Conservation (phyloP, 2,797 vertebrate species). For the Eremophila alpestris region DNA sequence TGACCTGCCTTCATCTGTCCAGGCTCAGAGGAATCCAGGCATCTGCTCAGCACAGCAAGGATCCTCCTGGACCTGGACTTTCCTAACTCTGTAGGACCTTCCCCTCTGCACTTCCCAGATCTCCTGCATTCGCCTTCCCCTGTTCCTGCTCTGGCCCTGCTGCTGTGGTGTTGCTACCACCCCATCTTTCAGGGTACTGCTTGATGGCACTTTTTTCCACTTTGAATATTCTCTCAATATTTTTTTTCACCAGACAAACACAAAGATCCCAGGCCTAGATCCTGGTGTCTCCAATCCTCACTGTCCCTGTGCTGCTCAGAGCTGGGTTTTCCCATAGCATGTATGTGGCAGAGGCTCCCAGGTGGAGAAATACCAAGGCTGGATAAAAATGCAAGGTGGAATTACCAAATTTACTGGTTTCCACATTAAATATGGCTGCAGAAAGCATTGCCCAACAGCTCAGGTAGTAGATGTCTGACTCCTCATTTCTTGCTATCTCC, state of each 20-base stretch:
- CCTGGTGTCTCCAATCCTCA: not conserved
- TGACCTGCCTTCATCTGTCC: not conserved
- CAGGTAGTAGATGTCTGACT: not conserved
- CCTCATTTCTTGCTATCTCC: not conserved
- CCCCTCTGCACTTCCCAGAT: not conserved
- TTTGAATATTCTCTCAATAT: not conserved
- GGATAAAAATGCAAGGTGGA: not conserved
- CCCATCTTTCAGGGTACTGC: not conserved
- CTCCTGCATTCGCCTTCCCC: not conserved
- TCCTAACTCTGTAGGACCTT: not conserved
- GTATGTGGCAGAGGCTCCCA: not conserved
- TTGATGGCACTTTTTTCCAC: not conserved
- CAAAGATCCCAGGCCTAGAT: not conserved
- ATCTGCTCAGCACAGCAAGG: not conserved
- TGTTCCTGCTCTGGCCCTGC: not conserved
- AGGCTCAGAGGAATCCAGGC: not conserved
- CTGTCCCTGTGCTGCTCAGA: not conserved
- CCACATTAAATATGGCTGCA: not conserved
- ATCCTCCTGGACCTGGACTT: not conserved
- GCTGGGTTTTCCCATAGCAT: not conserved
- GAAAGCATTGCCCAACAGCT: not conserved
- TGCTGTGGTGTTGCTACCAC: not conserved
- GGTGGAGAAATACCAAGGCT: not conserved
- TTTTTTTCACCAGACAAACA: not conserved
- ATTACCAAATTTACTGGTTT: not conserved